These are phyloP conservation scores for Sesamia nonagrioides DNA, from an alignment of 1,140 invertebrate genomes.

Conservation along the genomic window DNA sequence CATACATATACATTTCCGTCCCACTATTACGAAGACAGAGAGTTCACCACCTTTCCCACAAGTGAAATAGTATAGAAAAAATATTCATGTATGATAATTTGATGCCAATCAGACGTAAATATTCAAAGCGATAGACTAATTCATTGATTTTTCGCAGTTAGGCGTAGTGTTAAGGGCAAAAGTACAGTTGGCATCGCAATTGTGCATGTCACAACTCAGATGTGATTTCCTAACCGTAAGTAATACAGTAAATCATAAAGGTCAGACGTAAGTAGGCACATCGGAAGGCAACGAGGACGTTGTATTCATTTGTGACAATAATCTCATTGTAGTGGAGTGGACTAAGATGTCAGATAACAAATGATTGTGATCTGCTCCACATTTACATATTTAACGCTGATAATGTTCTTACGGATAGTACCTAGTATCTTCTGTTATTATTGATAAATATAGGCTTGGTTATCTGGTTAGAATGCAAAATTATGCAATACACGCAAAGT, in stretches of 20 bases:
- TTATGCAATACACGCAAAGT: background rate
- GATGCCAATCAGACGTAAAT: conserved; percentile 2
- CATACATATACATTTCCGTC: conserved; percentile 33
- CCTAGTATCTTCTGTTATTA: background rate
- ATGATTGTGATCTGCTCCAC: conserved; percentile 25
- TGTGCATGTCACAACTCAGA: background rate
- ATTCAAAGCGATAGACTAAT: conserved; percentile 14
- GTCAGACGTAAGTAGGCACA: conserved; percentile 20
- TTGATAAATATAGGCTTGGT: background rate
- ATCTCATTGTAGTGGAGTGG: conserved; percentile 17
- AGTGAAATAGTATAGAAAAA: conserved; percentile 41
- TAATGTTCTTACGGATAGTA: background rate
- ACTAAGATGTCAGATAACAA: conserved; percentile 24
- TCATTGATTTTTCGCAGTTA: conserved; percentile 31
- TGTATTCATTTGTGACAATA: conserved; percentile 4
- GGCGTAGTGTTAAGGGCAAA: background rate
- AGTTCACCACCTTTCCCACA: conserved; percentile 38
- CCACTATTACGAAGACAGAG: conserved; percentile 26
- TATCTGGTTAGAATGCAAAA: background rate
- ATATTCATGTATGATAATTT: conserved; percentile 41
- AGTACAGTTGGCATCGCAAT: background rate
- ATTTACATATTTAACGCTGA: conserved; percentile 8
- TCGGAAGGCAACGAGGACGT: conserved; percentile 17
- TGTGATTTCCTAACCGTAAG: conserved; percentile 2
- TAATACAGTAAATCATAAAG: background rate